Evolutionary conservation across 2,888 invertebrate species (phyloP), one percentile per base, ranked within the genome.

Genomic region (Dorcus hopei): DNA sequence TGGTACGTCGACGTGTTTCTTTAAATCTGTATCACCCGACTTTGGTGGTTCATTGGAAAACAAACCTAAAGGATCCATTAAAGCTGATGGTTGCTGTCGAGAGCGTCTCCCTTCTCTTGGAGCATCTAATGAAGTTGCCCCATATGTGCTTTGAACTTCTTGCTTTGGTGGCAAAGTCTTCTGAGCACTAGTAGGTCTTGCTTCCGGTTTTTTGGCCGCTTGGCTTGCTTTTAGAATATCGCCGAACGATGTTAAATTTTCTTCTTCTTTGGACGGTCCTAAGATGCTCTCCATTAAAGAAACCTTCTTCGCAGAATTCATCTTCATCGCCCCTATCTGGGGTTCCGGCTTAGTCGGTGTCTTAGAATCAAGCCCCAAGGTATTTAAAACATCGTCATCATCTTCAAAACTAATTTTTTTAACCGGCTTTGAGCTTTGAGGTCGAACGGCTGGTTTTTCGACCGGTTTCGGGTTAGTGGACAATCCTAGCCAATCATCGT

Each of bases 61-160:
- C 6, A 80, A 77, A 19, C 85, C 85, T 57, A 85, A 74, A 61
- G 84, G 82, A 71, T 85, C 85, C 52, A 83, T 80, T 49, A 84
- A 70, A 61, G 80, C 74, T n/a, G 69, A 64, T 11, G 54, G 55
- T 60, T 50, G 65, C 52, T 52, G 64, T 43, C 57, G 54, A 39
- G 16, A 58, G 57, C 76, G 68, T 56, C 77, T 66, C 33, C 72
- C 68, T 63, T 71, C 74, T 62, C 70, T 63, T n/a, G 72, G 61
- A 9, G 51, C 50, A 16, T 65, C 60, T 11, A 58, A 48, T 38
- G 59, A 58, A 26, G 59, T 58, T 41, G 54, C 54, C 23, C 54
- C 61, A 26, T 19, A 42, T 14, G 79, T 72, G 65, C 79, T 75
- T 26, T 61, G 19, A 14, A 39, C 38, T 58, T 62, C 54, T 55